These are phyloP conservation scores for Atta texana DNA, from an alignment of 1,140 invertebrate genomes.

Conservation along the genomic window DNA sequence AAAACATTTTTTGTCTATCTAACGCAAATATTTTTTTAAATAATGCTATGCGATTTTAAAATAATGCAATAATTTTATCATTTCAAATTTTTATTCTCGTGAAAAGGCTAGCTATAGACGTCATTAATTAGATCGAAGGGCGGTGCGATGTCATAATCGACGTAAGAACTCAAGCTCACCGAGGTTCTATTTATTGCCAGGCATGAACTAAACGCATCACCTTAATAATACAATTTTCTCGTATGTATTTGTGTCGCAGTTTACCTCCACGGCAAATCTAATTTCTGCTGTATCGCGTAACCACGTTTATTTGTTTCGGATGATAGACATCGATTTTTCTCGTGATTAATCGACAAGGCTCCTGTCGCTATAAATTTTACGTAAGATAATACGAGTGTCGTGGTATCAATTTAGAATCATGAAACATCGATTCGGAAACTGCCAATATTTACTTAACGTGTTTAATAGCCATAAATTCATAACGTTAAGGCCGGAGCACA, in stretches of 20 bases:
- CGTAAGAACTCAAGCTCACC: conserved; percentile 39
- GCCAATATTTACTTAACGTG: background rate
- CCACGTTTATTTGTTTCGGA: background rate
- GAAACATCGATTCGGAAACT: background rate
- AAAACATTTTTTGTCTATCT: background rate
- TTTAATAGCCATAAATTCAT: background rate
- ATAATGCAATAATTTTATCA: background rate
- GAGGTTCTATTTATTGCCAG: conserved; percentile 35
- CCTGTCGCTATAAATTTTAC: background rate
- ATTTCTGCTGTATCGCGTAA: conserved; percentile 8
- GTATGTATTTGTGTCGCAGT: conserved; percentile 16
- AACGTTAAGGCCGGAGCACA: too few species aligned
- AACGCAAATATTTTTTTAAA: background rate
- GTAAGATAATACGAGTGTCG: background rate
- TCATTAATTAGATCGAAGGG: conserved; percentile 40
- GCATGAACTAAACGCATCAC: conserved; percentile 18
- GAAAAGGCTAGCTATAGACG: background rate
- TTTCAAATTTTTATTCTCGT: background rate
- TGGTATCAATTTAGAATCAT: background rate
- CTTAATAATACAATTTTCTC: conserved; percentile 41
- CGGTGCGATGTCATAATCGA: conserved; percentile 35
- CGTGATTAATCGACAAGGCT: background rate
- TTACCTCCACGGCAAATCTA: background rate
- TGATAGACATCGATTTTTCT: background rate
- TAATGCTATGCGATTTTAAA: background rate